A percentile compares a stretch with the other conserved stretches of the same genome.
These are phyloP conservation scores for Rhinolophus sinicus DNA, from an alignment of 2,113 vertebrate species.

Conservation along the genomic window DNA sequence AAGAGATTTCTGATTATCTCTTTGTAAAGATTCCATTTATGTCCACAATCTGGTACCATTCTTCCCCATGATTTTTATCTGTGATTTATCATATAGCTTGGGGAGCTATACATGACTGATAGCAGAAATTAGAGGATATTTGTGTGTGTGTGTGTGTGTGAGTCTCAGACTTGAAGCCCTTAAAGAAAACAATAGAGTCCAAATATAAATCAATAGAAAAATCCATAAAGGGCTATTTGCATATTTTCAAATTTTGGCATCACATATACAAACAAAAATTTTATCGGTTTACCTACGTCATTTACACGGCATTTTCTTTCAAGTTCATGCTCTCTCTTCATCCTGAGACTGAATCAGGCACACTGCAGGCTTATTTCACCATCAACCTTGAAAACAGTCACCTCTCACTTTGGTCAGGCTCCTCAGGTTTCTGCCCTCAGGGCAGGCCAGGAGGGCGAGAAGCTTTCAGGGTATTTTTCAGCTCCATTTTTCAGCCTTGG, in stretches of 20 bases:
- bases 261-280: not conserved
- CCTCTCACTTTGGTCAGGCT: not conserved
- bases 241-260: slow-evolving; percentile 4
- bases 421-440: not conserved
- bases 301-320: not conserved
- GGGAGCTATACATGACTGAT: not conserved
- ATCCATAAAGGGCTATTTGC: not conserved
- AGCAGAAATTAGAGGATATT: not conserved
- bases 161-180: not conserved
- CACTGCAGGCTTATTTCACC: not conserved
- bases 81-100: not conserved
- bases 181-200: not conserved
- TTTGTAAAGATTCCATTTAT: slow-evolving; percentile 25
- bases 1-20: not conserved
- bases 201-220: slow-evolving; percentile 20
- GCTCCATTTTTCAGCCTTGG: not conserved
- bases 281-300: not conserved
- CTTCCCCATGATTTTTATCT: slow-evolving; percentile 9
- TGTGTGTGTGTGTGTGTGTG: not conserved
- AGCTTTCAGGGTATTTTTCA: not conserved
- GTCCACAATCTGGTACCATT: not conserved
- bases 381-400: not conserved
- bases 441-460: not conserved
- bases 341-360: not conserved
- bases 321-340: not conserved